Evolutionary conservation across 2,797 vertebrate genomes (phyloP), one percentile per base, ranked within the genome.

Genomic region (Discoglossus pictus): DNA sequence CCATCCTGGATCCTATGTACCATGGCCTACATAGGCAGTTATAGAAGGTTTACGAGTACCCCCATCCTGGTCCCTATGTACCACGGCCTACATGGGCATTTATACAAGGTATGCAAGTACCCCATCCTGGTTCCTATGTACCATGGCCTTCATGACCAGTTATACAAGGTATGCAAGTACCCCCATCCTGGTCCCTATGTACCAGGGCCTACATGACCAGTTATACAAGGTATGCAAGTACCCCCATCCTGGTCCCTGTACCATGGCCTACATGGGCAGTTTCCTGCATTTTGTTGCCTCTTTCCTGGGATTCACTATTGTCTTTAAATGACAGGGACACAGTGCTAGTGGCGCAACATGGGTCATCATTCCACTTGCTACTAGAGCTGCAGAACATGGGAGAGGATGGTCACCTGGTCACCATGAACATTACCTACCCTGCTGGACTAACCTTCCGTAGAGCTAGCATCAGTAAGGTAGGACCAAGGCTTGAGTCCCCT

Each of bases 381-480:
- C 43, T 70, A 8, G 46, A 23, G 12, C n/a, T 70, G 6, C 24
- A 25, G 8, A 58, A 70, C 36, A 56, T 13, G 24, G 43, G 50
- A 5, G 50, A 56, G 13, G 38, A 6, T 5, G 60, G 23, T 40
- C 60, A 40, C 11, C 43, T 21, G 4, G 39, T 50, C 27, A 50
- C 15, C 5, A n/a, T 70, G 13, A 36, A 5, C 2, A 2, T 43
- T 8, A 7, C 16, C 2, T 21, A 35, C 7, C 42, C 60, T 1
- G 2, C 10, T 4, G 68, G 68, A n/a, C 12, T 70, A 16, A 16
- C 23, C 13, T 70, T 50, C 52, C 60, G 52, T 4, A 70, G 63
- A 40, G 44, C 42, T 21, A 67, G 43, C 23, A 11, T 31, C 24
- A 34, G 43, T 16, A 3, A 70, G 68, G 68, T 70, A 63, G 4